Conservation (phyloP, 2,888 invertebrate genomes). For the Netelia fuscicornis region DNA sequence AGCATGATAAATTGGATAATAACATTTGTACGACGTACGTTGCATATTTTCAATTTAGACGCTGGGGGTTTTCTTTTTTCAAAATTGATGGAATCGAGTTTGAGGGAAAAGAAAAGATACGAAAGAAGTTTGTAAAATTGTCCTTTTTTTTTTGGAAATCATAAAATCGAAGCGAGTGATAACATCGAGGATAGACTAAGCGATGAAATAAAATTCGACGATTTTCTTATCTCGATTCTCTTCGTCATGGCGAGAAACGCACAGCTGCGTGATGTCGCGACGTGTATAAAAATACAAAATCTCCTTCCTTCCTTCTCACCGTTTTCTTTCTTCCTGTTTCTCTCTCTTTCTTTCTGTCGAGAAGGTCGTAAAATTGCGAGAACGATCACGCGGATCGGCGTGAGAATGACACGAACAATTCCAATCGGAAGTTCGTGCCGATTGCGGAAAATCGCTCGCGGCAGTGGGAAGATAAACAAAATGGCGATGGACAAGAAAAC, state of each 20-base stretch:
- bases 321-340: too few relatives aligned
- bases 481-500: too few relatives aligned
- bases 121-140: too few relatives aligned
- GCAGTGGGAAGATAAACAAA: too few relatives aligned
- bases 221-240: not conserved
- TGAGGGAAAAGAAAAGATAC: too few relatives aligned
- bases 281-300: not conserved
- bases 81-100: too few relatives aligned
- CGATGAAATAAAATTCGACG: not conserved
- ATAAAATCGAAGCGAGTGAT: not conserved
- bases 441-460: too few relatives aligned
- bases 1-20: not conserved
- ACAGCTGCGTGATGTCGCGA: not conserved
- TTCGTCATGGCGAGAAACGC: not conserved
- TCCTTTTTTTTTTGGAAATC: too few relatives aligned
- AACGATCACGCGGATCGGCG: not conserved
- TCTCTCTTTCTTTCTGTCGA: not conserved
- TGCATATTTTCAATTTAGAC: too few relatives aligned
- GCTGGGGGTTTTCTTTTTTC: too few relatives aligned
- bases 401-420: not conserved
- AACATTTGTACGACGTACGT: not conserved
- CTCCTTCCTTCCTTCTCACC: not conserved
- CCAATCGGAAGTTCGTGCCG: not conserved
- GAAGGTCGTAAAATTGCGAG: not conserved
- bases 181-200: not conserved